A percentile compares a stretch with the other conserved stretches of the same genome.
Conservation (phyloP, 2,888 invertebrate species). For the Drosophila histrio region DNA sequence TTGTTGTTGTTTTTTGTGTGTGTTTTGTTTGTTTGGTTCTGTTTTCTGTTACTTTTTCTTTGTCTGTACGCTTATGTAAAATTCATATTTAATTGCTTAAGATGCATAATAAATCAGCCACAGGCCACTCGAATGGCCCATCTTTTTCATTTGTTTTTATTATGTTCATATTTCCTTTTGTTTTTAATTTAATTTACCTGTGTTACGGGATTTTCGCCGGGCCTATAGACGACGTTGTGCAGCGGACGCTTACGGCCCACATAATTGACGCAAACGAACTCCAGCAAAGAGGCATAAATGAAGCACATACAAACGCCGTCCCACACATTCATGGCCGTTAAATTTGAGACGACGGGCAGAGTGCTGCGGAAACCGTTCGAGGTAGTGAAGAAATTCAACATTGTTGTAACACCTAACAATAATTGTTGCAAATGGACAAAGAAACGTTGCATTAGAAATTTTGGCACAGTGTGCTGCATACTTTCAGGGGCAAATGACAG, state of each 20-base stretch:
- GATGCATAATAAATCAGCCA: slow-evolving; percentile 41
- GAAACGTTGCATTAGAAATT: slow-evolving; percentile 53
- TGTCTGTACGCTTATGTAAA: slow-evolving; percentile 47
- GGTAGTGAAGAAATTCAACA: slow-evolving; percentile 99
- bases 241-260: slow-evolving; percentile 95
- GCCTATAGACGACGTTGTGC: slow-evolving; percentile 94
- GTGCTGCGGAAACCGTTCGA: slow-evolving; percentile 96
- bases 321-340: slow-evolving; percentile 98
- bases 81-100: slow-evolving; percentile 53
- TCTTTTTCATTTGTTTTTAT: background rate
- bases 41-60: slow-evolving; percentile 26
- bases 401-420: slow-evolving; percentile 97
- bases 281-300: slow-evolving; percentile 96
- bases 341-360: slow-evolving; percentile 95
- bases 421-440: slow-evolving; percentile 16
- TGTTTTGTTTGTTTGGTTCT: slow-evolving; percentile 22
- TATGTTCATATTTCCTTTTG: background rate
- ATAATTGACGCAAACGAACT: slow-evolving; percentile 98
- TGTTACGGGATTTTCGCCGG: slow-evolving; percentile 95
- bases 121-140: slow-evolving; percentile 1
- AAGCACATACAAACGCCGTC: slow-evolving; percentile 98
- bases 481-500: slow-evolving; percentile 9
- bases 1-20: slow-evolving; percentile 27
- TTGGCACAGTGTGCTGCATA: slow-evolving; percentile 42
- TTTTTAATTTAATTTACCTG: slow-evolving; percentile 87